These are phyloP conservation scores for Arbacia lixula DNA, from an alignment of 53 echinoderm and acorn worm species.

Conservation along the genomic window DNA sequence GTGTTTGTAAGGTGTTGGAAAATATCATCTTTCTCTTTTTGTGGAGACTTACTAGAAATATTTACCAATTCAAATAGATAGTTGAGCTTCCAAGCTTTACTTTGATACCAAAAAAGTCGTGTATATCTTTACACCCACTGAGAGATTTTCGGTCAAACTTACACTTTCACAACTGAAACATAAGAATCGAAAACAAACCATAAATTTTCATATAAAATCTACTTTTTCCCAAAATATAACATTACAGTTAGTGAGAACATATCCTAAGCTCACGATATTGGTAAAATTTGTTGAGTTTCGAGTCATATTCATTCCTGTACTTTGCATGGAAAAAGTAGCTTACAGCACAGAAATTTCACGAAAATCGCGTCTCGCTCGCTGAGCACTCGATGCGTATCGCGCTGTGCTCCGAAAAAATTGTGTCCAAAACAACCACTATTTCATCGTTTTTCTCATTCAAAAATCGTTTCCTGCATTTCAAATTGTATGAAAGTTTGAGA, in stretches of 20 bases:
- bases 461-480: no score
- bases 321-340: slow-evolving; percentile 4
- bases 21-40: slow-evolving; percentile 32
- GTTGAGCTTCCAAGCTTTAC: not conserved
- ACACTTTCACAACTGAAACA: slow-evolving; percentile 8
- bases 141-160: slow-evolving; percentile 18
- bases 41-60: not conserved
- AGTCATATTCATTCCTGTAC: not conserved
- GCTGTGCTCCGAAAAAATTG: no score
- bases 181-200: slow-evolving; percentile 21
- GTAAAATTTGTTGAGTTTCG: not conserved
- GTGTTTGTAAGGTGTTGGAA: slow-evolving; percentile 51
- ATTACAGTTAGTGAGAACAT: not conserved
- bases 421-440: no score
- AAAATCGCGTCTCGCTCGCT: not conserved
- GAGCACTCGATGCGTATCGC: no score
- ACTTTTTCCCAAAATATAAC: not conserved
- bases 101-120: not conserved
- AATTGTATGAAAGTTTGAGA: no score
- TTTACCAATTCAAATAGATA: not conserved
- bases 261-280: not conserved
- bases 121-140: not conserved
- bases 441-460: no score
- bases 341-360: slow-evolving; percentile 24
- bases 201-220: slow-evolving; percentile 7